These are phyloP conservation scores for Micromys minutus DNA, from an alignment of 2,113 vertebrate genomes.

Conservation along the genomic window DNA sequence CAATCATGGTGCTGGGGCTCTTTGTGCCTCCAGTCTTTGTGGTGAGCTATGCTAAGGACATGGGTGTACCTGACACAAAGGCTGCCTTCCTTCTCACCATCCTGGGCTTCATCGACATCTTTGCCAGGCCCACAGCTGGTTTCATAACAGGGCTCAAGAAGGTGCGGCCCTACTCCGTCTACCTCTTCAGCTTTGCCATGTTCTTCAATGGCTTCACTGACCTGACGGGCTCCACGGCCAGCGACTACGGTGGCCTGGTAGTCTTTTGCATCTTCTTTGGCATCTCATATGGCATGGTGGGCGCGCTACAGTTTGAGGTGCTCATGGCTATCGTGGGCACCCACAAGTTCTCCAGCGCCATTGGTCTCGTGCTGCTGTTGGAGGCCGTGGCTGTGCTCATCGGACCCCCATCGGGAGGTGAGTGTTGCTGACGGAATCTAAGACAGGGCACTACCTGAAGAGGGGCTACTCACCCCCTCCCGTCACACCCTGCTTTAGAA, in stretches of 20 bases:
- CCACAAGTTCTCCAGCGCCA: slow-evolving; percentile 95
- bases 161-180: slow-evolving; percentile 94
- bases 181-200: slow-evolving; percentile 96
- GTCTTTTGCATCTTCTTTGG: slow-evolving; percentile 97
- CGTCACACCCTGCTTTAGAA: not conserved
- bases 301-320: slow-evolving; percentile 98
- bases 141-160: slow-evolving; percentile 90
- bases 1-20: slow-evolving; percentile 96
- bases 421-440: slow-evolving; percentile 12
- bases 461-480: not conserved
- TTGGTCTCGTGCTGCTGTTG: slow-evolving; percentile 94
- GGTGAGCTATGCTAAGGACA: slow-evolving; percentile 95
- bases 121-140: slow-evolving; percentile 93
- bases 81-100: slow-evolving; percentile 94
- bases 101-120: slow-evolving; percentile 96
- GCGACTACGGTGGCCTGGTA: slow-evolving; percentile 89
- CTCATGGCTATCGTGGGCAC: slow-evolving; percentile 98
- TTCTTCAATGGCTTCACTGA: slow-evolving; percentile 95
- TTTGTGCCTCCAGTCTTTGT: slow-evolving; percentile 97
- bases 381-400: slow-evolving; percentile 95
- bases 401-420: slow-evolving; percentile 95
- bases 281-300: slow-evolving; percentile 98
- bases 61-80: slow-evolving; percentile 91
- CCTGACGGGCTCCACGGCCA: slow-evolving; percentile 91
- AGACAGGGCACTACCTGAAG: not conserved